Evolutionary conservation across 2,797 vertebrate species (phyloP), one percentile per base, ranked within the genome.

Genomic region (Podarcis lilfordi): DNA sequence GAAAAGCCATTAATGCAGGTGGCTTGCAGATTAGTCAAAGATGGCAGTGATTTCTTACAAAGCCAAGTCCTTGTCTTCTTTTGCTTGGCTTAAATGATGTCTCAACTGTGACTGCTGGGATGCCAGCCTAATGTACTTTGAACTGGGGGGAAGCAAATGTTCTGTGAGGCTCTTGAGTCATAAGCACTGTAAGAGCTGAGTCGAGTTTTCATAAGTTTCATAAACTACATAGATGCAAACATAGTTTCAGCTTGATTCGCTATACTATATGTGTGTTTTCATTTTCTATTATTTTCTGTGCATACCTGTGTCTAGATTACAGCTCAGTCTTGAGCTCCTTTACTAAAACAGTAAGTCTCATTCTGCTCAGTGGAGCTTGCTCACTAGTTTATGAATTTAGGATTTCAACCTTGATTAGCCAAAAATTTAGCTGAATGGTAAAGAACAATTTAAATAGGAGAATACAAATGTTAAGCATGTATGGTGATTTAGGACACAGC

Each of bases 1-100:
- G 96, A 96, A 94, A 88, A 96, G 88, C 93, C 96, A 95, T 97
- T 97, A 97, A 96, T 95, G 94, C 93, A 94, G 95, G 96, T 85
- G 29, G 91, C 93, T 92, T 95, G 93, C 91, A 94, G 94, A 97
- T 97, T 96, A 96, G 95, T 96, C 96, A 97, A 92, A 96, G 92
- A 91, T 87, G 90, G 93, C 92, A 85, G 86, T 86, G 87, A 77
- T 92, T 91, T 92, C 90, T 95, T 91, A 86, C 80, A 84, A 92
- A 97, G 92, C 95, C 94, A 93, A 90, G 84, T 91, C 93, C 95
- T 95, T 86, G 81, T 95, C 90, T 93, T 89, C 80, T 89, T 90
- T 92, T 78, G 5, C 84, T 94, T 43, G 23, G 68, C 86, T 82
- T 94, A 92, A 93, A 92, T 90, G 92, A 93, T 94, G 86, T 85